Percentiles rank a stretch among this genome's conserved stretches.
Conservation (phyloP, 2,888 invertebrate genomes). For the Cosmopolites sordidus region DNA sequence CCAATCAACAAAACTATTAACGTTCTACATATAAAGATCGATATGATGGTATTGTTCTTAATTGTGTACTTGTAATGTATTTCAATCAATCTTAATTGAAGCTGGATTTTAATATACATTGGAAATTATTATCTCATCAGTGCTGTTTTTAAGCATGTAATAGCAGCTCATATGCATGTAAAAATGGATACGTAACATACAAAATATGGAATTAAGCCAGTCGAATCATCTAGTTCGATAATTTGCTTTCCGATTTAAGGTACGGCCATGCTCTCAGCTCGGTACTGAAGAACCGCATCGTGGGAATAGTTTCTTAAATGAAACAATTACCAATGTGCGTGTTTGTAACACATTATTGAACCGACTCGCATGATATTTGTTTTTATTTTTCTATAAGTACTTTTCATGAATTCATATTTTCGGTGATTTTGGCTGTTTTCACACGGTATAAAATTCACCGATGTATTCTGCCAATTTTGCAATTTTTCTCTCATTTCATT, state of each 20-base stretch:
- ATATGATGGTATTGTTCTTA: too few relatives aligned
- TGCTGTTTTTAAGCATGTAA: not conserved
- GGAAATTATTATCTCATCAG: not conserved
- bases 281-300: conserved; percentile 39
- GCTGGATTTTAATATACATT: not conserved
- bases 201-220: not conserved
- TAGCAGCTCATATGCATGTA: not conserved
- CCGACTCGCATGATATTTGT: conserved; percentile 46
- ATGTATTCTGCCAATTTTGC: too few relatives aligned
- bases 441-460: conserved; percentile 30
- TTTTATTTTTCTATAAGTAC: conserved; percentile 45
- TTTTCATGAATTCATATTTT: conserved; percentile 44
- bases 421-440: conserved; percentile 34
- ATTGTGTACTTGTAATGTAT: too few relatives aligned
- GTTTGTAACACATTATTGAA: conserved; percentile 50
- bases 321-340: conserved; percentile 51
- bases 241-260: not conserved
- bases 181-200: not conserved
- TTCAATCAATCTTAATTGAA: too few relatives aligned
- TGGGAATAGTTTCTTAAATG: conserved; percentile 49
- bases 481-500: too few relatives aligned
- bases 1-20: too few relatives aligned
- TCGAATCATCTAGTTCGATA: conserved; percentile 2
- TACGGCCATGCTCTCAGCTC: not conserved
- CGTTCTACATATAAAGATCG: too few relatives aligned